Conservation (phyloP, 2,797 vertebrate species). For the Enteromius thamalakanensis region DNA sequence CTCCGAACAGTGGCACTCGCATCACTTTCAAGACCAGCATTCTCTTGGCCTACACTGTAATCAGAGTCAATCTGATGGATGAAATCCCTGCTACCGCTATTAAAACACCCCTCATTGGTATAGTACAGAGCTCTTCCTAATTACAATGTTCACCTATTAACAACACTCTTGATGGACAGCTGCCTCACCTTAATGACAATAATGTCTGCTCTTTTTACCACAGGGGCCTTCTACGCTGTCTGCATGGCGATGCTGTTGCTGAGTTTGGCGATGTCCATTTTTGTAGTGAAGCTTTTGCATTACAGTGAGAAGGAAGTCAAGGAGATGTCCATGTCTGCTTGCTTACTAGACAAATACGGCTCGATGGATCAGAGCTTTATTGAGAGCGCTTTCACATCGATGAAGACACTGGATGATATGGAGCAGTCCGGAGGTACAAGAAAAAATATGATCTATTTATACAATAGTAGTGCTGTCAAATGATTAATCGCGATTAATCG, state of each 20-base stretch:
- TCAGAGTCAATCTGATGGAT: slow-evolving; percentile 83
- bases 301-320: slow-evolving; percentile 71
- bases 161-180: neutral
- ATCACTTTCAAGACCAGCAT: slow-evolving; percentile 86
- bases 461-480: neutral
- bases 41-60: slow-evolving; percentile 86
- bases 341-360: slow-evolving; percentile 76
- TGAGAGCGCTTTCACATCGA: slow-evolving; percentile 73
- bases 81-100: slow-evolving; percentile 78
- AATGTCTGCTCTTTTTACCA: slow-evolving; percentile 16
- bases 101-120: slow-evolving; percentile 84
- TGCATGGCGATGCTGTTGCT: slow-evolving; percentile 88
- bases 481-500: too few species aligned
- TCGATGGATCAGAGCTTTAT: slow-evolving; percentile 70
- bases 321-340: slow-evolving; percentile 75
- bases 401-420: slow-evolving; percentile 71
- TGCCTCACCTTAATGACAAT: neutral
- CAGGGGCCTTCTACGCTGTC: slow-evolving; percentile 84
- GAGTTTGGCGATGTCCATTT: slow-evolving; percentile 84
- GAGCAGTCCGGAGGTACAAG: slow-evolving; percentile 68
- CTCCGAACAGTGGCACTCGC: slow-evolving; percentile 79
- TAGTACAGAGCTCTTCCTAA: neutral
- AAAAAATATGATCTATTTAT: neutral
- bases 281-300: slow-evolving; percentile 84
- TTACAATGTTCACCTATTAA: neutral